A percentile compares a stretch with the other conserved stretches of the same genome.
These are phyloP conservation scores for Scaptomyza graminum DNA, from an alignment of 1,140 invertebrate genomes.

Conservation along the genomic window DNA sequence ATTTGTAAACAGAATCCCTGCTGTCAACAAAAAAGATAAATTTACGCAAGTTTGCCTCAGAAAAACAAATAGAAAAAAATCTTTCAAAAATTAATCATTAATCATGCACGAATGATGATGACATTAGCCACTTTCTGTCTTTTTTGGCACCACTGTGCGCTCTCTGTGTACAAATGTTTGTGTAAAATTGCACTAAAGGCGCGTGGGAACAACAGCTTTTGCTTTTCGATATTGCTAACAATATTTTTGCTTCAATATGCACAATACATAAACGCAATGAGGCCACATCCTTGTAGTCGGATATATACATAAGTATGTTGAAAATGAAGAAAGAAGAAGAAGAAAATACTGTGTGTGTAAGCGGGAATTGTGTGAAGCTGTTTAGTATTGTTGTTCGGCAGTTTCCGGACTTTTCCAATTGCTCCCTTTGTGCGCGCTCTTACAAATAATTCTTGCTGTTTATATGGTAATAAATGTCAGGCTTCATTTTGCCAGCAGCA, in stretches of 20 bases:
- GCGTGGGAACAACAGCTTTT: conserved; percentile 55
- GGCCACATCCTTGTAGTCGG: conserved; percentile 21
- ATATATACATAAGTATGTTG: not conserved
- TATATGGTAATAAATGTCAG: conserved; percentile 81
- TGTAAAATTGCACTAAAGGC: conserved; percentile 57
- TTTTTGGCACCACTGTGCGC: conserved; percentile 21
- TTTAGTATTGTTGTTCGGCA: conserved; percentile 68
- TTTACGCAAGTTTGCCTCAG: not conserved
- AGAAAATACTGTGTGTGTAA: too few relatives aligned
- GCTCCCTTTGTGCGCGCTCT: conserved; percentile 51
- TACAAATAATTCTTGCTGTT: conserved; percentile 62
- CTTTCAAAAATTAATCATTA: conserved; percentile 21
- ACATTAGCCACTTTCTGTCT: conserved; percentile 2
- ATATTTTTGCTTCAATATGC: conserved; percentile 59
- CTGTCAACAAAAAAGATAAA: conserved; percentile 28
- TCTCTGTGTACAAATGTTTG: not conserved
- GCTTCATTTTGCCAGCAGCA: conserved; percentile 47
- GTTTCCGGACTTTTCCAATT: conserved; percentile 54
- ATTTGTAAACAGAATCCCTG: conserved; percentile 21
- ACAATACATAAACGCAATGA: conserved; percentile 42
- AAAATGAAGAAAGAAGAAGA: too few relatives aligned
- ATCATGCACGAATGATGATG: conserved; percentile 6
- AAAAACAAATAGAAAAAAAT: not conserved
- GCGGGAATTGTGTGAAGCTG: conserved; percentile 8
- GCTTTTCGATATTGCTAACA: conserved; percentile 56